Evolutionary conservation across 2,113 vertebrate genomes (phyloP), one percentile per base, ranked within the genome.

Genomic region (Maccullochella peelii): DNA sequence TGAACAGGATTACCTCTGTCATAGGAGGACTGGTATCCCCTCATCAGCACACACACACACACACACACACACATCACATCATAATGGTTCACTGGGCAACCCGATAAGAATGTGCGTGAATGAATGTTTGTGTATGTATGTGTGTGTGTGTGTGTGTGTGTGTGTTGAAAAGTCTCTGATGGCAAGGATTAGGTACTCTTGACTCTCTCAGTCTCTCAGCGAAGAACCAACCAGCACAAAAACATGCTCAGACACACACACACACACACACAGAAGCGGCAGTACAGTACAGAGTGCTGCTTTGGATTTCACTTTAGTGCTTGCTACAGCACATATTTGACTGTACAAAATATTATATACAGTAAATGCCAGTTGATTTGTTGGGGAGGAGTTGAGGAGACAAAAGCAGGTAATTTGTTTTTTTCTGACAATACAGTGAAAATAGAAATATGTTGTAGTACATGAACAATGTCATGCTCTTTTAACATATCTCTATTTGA

Each of bases 1-100:
- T 85, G 87, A 90, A 94, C 91, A 88, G 92, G 92, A 93, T 94
- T 94, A 92, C 92, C 80, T 90, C 90, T 86, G 85, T 88, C 93
- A 91, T 84, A 86, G 90, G 93, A 93, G 47, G 80, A 91, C 87
- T 89, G 85, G 89, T 93, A 93, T 92, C 91, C 92, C 90, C 91
- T 88, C 88, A 94, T 92, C 93, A 88, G 70, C 71, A 63, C 33
- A 23, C 8, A 36, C 63, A 58, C 63, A 63, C 36, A 65, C n/a
- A 27, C 47, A 50, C 38, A 25, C 69, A 58, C 61, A 73, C 71
- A 79, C 80, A 82, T 20, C 74, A 73, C 76, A 81, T 57, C 73
- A 88, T 89, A 88, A 89, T 91, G 90, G 86, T 92, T 92, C 87
- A 92, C 89, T 93, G 92, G 87, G 89, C 87, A 84, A 76, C 84